phyloP scores from a whole-genome alignment of 1,140 invertebrate species.

The Adelges cooleyi region DNA sequence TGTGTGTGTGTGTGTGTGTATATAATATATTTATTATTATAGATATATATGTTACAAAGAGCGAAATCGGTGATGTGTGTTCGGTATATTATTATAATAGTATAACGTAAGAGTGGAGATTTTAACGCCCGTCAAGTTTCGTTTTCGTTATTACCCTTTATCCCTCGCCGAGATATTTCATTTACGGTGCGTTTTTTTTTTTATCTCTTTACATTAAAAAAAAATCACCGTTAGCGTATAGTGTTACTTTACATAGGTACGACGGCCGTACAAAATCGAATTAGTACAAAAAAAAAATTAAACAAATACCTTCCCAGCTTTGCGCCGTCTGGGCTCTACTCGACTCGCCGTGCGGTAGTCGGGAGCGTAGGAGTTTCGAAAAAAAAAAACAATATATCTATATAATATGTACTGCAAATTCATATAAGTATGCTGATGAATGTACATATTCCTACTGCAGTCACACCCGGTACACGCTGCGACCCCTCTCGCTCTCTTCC shows the following conservation, averaged over 20 bases:
- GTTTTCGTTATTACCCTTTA: conserved; percentile 25
- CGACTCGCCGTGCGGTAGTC: too few species aligned
- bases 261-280: neutral
- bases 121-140: conserved; percentile 29
- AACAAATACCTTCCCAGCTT: too few species aligned
- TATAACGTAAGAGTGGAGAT: neutral
- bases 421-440: too few species aligned
- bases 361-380: too few species aligned
- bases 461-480: too few species aligned
- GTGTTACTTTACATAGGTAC: neutral
- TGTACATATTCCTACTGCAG: too few species aligned
- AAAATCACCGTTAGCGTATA: too few species aligned
- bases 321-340: too few species aligned
- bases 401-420: too few species aligned
- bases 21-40: too few species aligned
- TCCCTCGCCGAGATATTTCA: neutral
- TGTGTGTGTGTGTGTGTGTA: conserved; percentile 2
- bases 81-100: neutral
- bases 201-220: neutral
- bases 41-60: conserved; percentile 20
- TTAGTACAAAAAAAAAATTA: neutral
- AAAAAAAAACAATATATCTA: too few species aligned
- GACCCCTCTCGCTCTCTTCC: too few species aligned
- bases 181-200: neutral
- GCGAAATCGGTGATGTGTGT: conserved; percentile 18